Conservation (phyloP, 1,140 invertebrate species). For the Lordiphosa clarofinis region DNA sequence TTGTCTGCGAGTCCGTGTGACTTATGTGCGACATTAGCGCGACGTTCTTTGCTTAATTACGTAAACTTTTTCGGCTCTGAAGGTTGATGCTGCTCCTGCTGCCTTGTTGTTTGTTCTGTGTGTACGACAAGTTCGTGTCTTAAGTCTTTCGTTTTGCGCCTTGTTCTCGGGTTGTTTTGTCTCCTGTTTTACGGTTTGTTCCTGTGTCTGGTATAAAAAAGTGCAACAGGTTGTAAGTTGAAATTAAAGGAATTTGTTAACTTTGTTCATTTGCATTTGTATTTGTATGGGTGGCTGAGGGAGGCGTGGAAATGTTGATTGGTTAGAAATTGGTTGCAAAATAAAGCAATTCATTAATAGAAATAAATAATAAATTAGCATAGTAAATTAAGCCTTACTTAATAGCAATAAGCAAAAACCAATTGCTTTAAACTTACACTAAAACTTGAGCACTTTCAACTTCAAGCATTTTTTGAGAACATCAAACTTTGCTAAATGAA, state of each 20-base stretch:
- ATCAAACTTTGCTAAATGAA: too few relatives aligned
- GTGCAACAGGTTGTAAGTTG: slow-evolving; percentile 5
- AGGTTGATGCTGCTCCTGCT: slow-evolving; percentile 13
- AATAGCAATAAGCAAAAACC: too few relatives aligned
- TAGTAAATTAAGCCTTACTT: too few relatives aligned
- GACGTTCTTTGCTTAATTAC: slow-evolving; percentile 77
- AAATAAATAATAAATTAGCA: too few relatives aligned
- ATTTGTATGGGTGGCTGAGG: neutral
- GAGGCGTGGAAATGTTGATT: too few relatives aligned
- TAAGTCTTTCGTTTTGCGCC: slow-evolving; percentile 64
- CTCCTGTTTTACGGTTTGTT: slow-evolving; percentile 7
- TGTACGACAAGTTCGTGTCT: slow-evolving; percentile 74
- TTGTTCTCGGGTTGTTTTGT: slow-evolving; percentile 31
- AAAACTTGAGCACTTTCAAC: too few relatives aligned
- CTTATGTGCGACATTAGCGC: slow-evolving; percentile 76
- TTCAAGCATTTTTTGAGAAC: too few relatives aligned
- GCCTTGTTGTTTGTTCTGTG: slow-evolving; percentile 35
- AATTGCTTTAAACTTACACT: too few relatives aligned
- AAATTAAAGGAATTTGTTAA: slow-evolving; percentile 6
- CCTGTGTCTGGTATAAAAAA: slow-evolving; percentile 4
- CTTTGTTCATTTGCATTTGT: slow-evolving; percentile 8
- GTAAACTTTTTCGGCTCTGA: slow-evolving; percentile 57
- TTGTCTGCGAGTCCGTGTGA: slow-evolving; percentile 45
- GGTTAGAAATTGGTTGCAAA: too few relatives aligned
- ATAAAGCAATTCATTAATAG: too few relatives aligned